Conservation (phyloP, 2,797 vertebrate species). For the Sebastes iracundus region DNA sequence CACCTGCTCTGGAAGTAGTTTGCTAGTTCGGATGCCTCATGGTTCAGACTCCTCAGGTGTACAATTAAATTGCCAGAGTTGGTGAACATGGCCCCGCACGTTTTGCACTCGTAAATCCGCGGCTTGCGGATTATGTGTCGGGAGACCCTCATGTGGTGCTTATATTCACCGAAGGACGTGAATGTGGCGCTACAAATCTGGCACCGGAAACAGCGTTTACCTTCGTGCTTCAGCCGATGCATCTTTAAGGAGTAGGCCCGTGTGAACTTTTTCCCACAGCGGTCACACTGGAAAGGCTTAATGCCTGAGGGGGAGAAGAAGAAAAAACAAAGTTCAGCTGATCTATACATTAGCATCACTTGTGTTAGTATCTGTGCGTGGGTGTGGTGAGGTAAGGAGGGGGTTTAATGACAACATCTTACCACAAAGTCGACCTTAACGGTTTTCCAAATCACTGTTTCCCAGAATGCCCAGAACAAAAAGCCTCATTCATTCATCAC, state of each 20-base stretch:
- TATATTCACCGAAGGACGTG: conserved; percentile 99
- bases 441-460: conserved; percentile 19
- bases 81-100: conserved; percentile 99
- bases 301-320: conserved; percentile 85
- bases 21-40: conserved; percentile 99
- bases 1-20: conserved; percentile 99
- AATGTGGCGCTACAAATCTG: conserved; percentile 99
- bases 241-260: conserved; percentile 99
- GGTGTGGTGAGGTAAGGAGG: not conserved
- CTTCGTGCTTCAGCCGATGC: conserved; percentile 99
- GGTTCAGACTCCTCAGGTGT: conserved; percentile 99
- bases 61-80: conserved; percentile 99
- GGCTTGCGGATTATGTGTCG: conserved; percentile 99
- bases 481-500: not conserved
- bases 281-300: conserved; percentile 99
- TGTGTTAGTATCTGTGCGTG: not conserved
- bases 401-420: not conserved
- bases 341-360: not conserved
- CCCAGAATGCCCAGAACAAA: not conserved
- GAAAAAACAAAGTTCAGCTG: conserved; percentile 28
- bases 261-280: conserved; percentile 99
- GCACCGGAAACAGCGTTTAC: conserved; percentile 99
- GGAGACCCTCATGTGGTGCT: conserved; percentile 99
- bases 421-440: not conserved
- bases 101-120: conserved; percentile 99